A percentile compares a stretch with the other conserved stretches of the same genome.
These are phyloP conservation scores for Anabacerthia variegaticeps DNA, from an alignment of 2,797 vertebrate species.

Conservation along the genomic window DNA sequence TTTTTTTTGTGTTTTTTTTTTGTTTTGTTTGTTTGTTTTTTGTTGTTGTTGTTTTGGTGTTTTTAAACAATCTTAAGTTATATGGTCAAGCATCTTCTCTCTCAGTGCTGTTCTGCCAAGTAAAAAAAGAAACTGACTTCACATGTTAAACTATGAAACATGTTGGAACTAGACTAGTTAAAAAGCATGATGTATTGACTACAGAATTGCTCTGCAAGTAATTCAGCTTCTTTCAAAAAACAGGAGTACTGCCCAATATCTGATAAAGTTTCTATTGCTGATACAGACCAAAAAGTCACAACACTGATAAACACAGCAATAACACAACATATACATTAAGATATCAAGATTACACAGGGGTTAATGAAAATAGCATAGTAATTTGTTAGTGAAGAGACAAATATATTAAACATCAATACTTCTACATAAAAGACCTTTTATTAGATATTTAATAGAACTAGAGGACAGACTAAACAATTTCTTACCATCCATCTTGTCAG, in stretches of 20 bases:
- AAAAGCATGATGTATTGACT: background rate
- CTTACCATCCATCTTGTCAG: slow-evolving; percentile 99
- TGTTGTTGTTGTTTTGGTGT: too few species aligned
- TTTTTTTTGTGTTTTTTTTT: too few species aligned
- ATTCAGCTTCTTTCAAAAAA: background rate
- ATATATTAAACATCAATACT: background rate
- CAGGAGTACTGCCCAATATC: background rate
- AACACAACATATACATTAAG: background rate
- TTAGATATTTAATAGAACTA: slow-evolving; percentile 42
- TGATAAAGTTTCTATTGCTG: background rate
- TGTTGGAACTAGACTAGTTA: background rate
- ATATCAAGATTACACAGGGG: background rate
- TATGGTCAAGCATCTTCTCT: background rate
- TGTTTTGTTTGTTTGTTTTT: too few species aligned
- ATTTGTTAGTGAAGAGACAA: slow-evolving; percentile 23
- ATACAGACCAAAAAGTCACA: background rate
- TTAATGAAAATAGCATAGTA: background rate
- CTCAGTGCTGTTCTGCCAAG: background rate
- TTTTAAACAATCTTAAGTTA: background rate
- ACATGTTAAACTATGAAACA: background rate
- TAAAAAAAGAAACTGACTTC: background rate
- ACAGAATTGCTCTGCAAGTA: background rate
- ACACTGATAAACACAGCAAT: background rate
- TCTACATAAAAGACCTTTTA: slow-evolving; percentile 12
- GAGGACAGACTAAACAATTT: slow-evolving; percentile 74